Percentiles rank a stretch among this genome's conserved stretches.
phyloP scores from a whole-genome alignment of 2,888 invertebrate genomes.

The Nephrotoma appendiculata region DNA sequence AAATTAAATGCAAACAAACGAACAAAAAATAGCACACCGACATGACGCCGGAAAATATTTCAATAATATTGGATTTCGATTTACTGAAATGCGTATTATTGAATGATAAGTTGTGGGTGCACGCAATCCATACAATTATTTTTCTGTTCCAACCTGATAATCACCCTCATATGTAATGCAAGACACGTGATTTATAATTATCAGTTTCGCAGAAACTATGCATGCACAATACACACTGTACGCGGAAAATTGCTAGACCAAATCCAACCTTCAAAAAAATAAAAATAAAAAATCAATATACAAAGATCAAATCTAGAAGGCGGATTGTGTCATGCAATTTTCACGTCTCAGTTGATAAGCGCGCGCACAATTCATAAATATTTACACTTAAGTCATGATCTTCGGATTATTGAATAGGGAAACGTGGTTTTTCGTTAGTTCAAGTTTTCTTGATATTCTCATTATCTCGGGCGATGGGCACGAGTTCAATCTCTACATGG shows the following conservation, averaged over 20 bases:
- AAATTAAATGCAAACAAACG: neutral
- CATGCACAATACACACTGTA: neutral
- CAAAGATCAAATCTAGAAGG: neutral
- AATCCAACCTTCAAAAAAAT: neutral
- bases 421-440: neutral
- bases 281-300: neutral
- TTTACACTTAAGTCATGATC: neutral
- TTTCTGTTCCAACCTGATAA: neutral
- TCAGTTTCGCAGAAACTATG: neutral
- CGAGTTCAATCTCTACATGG: neutral
- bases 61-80: neutral
- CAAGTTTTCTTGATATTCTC: neutral
- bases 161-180: neutral
- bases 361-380: neutral
- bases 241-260: neutral
- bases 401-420: neutral
- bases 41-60: neutral
- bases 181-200: neutral
- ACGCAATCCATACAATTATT: neutral
- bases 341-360: neutral
- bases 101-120: neutral
- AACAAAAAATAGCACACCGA: neutral
- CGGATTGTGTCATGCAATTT: neutral
- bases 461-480: neutral
- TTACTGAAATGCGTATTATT: neutral